Percentiles rank a stretch among this genome's conserved stretches.
Conservation (phyloP, 2,797 vertebrate species). For the Oceanodroma leucorhoa region DNA sequence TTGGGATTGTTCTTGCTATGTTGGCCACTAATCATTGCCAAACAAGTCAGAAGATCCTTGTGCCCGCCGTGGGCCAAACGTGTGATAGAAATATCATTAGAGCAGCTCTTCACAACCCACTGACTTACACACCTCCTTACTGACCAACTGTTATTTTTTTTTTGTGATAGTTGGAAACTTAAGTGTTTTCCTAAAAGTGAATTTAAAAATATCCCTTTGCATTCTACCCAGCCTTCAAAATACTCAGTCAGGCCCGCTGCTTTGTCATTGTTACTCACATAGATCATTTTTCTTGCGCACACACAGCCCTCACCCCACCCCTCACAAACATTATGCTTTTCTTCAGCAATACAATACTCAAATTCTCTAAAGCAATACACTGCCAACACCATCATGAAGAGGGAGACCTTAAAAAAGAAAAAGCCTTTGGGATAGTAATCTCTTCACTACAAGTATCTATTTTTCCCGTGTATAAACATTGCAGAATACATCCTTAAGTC, state of each 20-base stretch:
- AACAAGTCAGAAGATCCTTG: not conserved
- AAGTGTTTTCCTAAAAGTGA: not conserved
- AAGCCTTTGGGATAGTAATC: not conserved
- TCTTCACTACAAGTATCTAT: not conserved
- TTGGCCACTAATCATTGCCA: not conserved
- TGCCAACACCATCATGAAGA: not conserved
- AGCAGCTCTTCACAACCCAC: not conserved
- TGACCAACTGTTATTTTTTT: not conserved
- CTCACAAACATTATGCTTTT: not conserved
- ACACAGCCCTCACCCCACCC: not conserved
- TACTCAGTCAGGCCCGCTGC: not conserved
- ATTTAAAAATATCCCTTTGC: not conserved
- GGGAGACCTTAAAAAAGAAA: not conserved
- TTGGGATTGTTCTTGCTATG: not conserved
- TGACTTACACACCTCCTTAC: not conserved
- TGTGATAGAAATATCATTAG: not conserved
- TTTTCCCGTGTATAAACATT: not conserved
- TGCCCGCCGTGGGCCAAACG: not conserved
- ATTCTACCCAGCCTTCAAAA: not conserved
- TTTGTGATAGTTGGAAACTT: not conserved
- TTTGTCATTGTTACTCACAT: not conserved
- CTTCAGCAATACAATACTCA: not conserved
- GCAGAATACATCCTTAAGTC: not conserved
- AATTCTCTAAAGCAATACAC: not conserved
- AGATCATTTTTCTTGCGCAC: rapidly evolving